These are phyloP conservation scores for Cephus pulcher DNA, from an alignment of 2,888 invertebrate genomes.

Conservation along the genomic window DNA sequence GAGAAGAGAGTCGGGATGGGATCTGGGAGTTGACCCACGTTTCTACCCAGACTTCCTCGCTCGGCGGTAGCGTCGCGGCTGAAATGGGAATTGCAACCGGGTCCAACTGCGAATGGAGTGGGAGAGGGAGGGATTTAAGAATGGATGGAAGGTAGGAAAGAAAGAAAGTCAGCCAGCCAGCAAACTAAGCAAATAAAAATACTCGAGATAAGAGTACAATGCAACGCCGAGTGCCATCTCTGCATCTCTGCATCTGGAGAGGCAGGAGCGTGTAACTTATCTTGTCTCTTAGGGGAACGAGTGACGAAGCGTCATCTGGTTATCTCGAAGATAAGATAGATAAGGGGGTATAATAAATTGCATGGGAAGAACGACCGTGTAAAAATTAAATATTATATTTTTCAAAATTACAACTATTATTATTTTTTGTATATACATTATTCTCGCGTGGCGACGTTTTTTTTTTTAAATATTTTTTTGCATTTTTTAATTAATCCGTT, in stretches of 20 bases:
- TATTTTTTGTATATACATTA: too few relatives aligned
- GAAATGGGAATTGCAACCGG: neutral
- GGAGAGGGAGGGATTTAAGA: neutral
- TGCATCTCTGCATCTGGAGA: neutral
- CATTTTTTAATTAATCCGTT: too few relatives aligned
- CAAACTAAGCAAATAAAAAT: neutral
- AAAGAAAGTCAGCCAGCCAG: neutral
- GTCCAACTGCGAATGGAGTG: neutral
- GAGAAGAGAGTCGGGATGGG: conserved; percentile 1
- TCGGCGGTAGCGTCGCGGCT: neutral
- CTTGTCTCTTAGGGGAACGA: neutral
- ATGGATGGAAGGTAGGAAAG: neutral
- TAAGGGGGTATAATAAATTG: neutral
- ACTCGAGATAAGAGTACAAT: conserved; percentile 3
- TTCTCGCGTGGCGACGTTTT: too few relatives aligned
- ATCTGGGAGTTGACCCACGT: conserved; percentile 5
- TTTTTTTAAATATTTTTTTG: too few relatives aligned
- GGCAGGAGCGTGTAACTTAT: neutral
- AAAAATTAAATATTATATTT: neutral
- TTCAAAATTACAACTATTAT: neutral
- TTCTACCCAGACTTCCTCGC: neutral
- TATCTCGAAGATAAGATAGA: neutral
- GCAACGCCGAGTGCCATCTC: conserved; percentile 3
- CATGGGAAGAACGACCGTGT: neutral
- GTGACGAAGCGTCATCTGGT: neutral